These are phyloP conservation scores for Euura lappo DNA, from an alignment of 1,140 invertebrate genomes.

Conservation along the genomic window DNA sequence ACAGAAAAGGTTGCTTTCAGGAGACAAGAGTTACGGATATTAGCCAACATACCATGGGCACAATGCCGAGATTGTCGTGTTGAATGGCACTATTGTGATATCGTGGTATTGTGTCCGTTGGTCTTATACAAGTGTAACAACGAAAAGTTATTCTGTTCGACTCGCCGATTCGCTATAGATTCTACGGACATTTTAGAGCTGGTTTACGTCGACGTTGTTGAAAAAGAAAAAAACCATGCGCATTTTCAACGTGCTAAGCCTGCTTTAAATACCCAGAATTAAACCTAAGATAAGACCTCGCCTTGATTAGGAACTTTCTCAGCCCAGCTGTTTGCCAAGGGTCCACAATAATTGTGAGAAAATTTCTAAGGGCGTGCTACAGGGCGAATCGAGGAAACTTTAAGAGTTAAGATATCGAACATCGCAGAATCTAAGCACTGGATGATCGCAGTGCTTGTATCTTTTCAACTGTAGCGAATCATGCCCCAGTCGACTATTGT, in stretches of 20 bases:
- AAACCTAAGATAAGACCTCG: too few species aligned
- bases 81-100: slow-evolving; percentile 5
- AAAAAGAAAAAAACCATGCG: too few species aligned
- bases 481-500: too few species aligned
- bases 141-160: slow-evolving; percentile 1
- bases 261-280: too few species aligned
- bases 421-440: neutral
- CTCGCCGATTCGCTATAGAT: neutral
- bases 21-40: neutral
- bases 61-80: neutral
- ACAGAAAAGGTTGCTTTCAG: neutral
- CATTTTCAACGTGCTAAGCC: too few species aligned
- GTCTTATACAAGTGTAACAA: neutral
- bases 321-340: neutral
- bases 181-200: neutral
- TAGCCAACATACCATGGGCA: neutral
- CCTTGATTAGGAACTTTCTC: neutral
- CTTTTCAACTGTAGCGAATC: too few species aligned
- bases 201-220: too few species aligned
- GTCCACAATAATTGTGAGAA: neutral
- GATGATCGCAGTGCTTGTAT: too few species aligned
- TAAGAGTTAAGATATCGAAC: neutral
- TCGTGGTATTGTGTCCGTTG: neutral
- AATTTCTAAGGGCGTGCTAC: neutral
- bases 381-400: neutral